These are phyloP conservation scores for Eulemur mongoz DNA, from an alignment of 2,797 vertebrate species.

Conservation along the genomic window DNA sequence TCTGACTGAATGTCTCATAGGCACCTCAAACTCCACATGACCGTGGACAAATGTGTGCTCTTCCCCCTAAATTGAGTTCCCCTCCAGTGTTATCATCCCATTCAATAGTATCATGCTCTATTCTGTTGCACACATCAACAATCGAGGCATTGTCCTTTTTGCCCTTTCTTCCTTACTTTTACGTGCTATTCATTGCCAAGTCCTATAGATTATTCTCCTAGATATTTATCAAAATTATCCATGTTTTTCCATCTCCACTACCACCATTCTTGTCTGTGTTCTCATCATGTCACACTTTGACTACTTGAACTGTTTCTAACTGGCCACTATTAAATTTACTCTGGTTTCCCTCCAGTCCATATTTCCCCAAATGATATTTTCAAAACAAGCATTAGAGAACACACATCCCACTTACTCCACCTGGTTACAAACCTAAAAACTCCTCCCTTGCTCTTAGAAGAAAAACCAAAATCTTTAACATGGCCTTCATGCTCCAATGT, in stretches of 20 bases:
- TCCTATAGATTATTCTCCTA: not conserved
- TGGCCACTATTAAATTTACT: not conserved
- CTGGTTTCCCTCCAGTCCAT: not conserved
- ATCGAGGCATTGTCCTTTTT: not conserved
- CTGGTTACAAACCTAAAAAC: not conserved
- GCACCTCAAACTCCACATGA: not conserved
- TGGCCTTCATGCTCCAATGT: not conserved
- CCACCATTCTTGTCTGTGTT: not conserved
- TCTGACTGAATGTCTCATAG: not conserved
- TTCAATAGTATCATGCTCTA: not conserved
- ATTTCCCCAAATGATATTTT: not conserved
- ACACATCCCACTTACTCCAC: not conserved
- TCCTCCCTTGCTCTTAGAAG: not conserved
- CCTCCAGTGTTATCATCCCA: not conserved
- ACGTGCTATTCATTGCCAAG: not conserved
- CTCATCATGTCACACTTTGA: not conserved
- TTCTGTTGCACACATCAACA: not conserved
- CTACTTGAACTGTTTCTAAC: not conserved
- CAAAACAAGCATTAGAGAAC: not conserved
- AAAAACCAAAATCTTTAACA: not conserved
- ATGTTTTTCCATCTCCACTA: not conserved
- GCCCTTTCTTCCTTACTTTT: not conserved
- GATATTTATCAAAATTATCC: not conserved
- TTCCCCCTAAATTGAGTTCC: not conserved
- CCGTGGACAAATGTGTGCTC: not conserved